These are phyloP conservation scores for Ischnura elegans DNA, from an alignment of 2,888 invertebrate species.

Conservation along the genomic window DNA sequence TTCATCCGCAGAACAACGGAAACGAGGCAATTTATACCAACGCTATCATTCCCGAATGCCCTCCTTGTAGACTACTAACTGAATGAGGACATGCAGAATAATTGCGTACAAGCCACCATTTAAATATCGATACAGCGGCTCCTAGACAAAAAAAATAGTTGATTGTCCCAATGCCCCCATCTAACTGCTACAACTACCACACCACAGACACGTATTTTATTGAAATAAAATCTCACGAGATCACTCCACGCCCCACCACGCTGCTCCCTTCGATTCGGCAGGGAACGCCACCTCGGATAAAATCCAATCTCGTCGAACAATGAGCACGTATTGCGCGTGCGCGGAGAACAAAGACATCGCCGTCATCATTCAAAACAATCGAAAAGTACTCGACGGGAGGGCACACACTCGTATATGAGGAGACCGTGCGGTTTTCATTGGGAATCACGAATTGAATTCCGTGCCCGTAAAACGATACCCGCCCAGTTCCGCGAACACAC, in stretches of 20 bases:
- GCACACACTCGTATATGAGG: background rate
- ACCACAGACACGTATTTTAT: background rate
- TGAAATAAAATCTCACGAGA: background rate
- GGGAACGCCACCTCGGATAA: background rate
- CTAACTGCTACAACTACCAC: background rate
- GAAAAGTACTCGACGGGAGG: background rate
- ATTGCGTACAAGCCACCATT: too few species aligned
- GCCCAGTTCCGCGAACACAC: background rate
- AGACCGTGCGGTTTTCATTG: background rate
- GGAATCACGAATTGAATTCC: constrained; percentile 30
- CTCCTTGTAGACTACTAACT: too few species aligned
- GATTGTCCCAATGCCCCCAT: background rate
- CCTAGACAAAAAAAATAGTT: background rate
- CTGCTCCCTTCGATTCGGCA: background rate
- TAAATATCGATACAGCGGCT: background rate
- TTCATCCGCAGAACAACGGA: too few species aligned
- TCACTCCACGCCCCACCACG: background rate
- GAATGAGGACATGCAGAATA: too few species aligned
- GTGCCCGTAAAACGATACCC: constrained; percentile 1
- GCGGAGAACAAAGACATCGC: background rate
- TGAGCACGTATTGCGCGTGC: background rate
- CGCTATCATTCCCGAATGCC: too few species aligned
- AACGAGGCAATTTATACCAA: too few species aligned
- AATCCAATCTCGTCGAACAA: background rate
- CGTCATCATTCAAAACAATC: background rate